Evolutionary conservation across 2,888 invertebrate genomes (phyloP), one percentile per base, ranked within the genome.

Genomic region (Caenorhabditis sp.): DNA sequence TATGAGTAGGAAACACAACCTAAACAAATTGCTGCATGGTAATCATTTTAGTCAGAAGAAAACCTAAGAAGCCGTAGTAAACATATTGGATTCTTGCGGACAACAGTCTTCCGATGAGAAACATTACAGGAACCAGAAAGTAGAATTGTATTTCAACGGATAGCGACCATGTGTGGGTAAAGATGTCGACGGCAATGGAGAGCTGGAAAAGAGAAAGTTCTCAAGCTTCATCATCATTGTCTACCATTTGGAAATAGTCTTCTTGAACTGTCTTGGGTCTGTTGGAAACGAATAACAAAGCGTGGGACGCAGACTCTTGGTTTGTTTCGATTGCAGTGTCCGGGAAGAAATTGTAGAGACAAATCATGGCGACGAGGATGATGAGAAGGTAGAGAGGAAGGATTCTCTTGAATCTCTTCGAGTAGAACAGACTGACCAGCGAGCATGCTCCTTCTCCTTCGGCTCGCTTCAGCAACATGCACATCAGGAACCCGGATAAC

Each of bases 91-190:
- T 13, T 32, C 24, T 67, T 5, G n/a, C 22, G 0, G 67, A 44
- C 28, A 61, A 28, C 20, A 22, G 26, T n/a, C 28, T 55, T 1
- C 40, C 28, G 4, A 77, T 8, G 13, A 69, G 37, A 18, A 69
- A 77, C 5, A 77, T 68, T 32, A 77, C 35, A 3, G 77, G 77
- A 40, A 78, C 58, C 2, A 78, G 22, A 18, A 78, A 58, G 40
- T 78, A 78, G 62, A 78, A 78, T 18, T 78, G 77, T 8, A 78
- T 64, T 64, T 78, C 77, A 5, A 78, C 77, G 20, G 77, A 69
- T 11, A 78, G 58, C 1, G 77, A 78, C 77, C 77, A 77, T 4
- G 77, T 77, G 40, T 77, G 77, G 15, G 69, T 60, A 50, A 77
- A 77, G 15, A 77, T 55, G 58, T 77, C 68, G 15, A 77, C 35